A percentile compares a stretch with the other conserved stretches of the same genome.
Evolutionary conservation across 2,888 invertebrate genomes (phyloP).

Genomic region (Ormyrus labotus): DNA sequence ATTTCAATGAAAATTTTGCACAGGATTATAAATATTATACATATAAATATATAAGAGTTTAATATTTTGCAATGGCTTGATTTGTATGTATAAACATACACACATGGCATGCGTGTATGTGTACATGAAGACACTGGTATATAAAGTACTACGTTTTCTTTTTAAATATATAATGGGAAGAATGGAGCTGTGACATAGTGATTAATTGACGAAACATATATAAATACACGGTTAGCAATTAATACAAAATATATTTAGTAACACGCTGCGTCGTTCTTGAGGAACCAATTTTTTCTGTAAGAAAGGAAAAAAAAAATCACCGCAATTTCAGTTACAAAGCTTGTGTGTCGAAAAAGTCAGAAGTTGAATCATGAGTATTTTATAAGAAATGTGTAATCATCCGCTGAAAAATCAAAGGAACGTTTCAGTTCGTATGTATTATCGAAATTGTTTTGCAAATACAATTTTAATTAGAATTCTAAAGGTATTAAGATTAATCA

Average conservation of each 20-base stretch:
- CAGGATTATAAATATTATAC: conserved; percentile 51
- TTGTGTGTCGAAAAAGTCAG: conserved; percentile 16
- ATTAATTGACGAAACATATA: conserved; percentile 70
- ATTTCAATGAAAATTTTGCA: conserved; percentile 44
- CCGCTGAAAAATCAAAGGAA: conserved; percentile 37
- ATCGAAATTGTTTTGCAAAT: conserved; percentile 43
- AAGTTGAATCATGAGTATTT: conserved; percentile 29
- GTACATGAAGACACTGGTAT: conserved; percentile 23
- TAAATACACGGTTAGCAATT: conserved; percentile 67
- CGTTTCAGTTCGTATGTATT: conserved; percentile 41
- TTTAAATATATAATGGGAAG: conserved; percentile 57
- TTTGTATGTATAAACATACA: conserved; percentile 52
- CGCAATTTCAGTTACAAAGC: conserved; percentile 16
- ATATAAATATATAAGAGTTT: conserved; percentile 45
- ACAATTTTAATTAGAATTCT: conserved; percentile 18
- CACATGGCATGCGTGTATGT: conserved; percentile 13
- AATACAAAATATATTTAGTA: conserved; percentile 71
- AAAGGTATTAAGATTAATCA: conserved; percentile 25
- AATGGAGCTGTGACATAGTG: conserved; percentile 73
- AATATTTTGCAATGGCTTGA: conserved; percentile 57
- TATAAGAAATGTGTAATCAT: conserved; percentile 33
- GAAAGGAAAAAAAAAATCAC: not conserved
- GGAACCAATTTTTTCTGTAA: conserved; percentile 25
- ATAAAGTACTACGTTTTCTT: conserved; percentile 37
- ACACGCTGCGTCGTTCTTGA: conserved; percentile 56